These are phyloP conservation scores for Arnoldichthys spilopterus DNA, from an alignment of 2,797 vertebrate genomes.

Conservation along the genomic window DNA sequence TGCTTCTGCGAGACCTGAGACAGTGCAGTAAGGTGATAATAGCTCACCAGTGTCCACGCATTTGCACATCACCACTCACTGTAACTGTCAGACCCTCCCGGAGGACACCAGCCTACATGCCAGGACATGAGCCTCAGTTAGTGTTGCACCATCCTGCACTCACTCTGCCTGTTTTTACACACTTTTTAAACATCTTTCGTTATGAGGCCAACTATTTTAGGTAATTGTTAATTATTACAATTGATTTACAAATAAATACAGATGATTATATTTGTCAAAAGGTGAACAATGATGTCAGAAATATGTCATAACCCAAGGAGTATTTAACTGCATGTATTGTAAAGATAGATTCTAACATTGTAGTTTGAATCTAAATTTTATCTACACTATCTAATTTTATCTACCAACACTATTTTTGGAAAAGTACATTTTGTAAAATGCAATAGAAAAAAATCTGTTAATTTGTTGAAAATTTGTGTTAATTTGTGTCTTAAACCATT, in stretches of 20 bases:
- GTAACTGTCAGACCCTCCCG: conserved; percentile 49
- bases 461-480: too few species aligned
- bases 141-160: conserved; percentile 1
- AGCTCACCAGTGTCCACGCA: conserved; percentile 38
- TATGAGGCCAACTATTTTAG: neutral
- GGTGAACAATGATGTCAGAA: neutral
- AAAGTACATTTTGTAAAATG: too few species aligned
- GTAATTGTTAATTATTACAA: neutral
- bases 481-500: too few species aligned
- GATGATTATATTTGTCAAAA: neutral
- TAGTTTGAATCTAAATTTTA: too few species aligned
- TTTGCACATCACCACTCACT: conserved; percentile 51
- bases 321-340: neutral
- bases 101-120: conserved; percentile 29
- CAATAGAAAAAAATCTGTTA: too few species aligned
- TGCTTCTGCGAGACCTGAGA: conserved; percentile 36
- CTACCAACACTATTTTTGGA: too few species aligned
- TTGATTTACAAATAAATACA: neutral
- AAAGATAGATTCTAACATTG: too few species aligned
- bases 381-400: too few species aligned
- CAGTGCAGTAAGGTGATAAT: conserved; percentile 48
- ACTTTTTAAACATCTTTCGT: neutral
- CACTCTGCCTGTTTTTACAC: neutral
- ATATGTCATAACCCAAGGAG: neutral
- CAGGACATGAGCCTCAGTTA: conserved; percentile 23